Base-by-base conservation (phyloP, 2,888 invertebrate genomes). In the Prenolepis imparis region DNA sequence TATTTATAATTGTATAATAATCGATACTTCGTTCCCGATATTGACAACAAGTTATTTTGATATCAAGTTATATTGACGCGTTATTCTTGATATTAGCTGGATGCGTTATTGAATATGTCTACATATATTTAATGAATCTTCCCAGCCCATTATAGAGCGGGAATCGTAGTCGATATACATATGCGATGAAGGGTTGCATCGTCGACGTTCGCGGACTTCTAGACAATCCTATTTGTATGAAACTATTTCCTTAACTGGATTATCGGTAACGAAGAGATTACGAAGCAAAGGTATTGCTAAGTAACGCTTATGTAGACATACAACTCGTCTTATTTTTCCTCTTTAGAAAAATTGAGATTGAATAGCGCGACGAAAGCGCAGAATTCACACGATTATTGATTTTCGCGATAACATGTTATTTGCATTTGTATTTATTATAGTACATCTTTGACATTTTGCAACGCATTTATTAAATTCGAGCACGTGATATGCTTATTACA, bases 211-310 rank as follows among this genome's bases (percentile, higher is more conserved):
- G 32, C 57, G 70, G 70, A 70, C 44, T 68, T 68, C 75, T 28
- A 52, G 36, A 59, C 70, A 70, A 78, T 80, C 59, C 70, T 44
- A 61, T 80, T 80, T 70, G 78, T 61, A 61, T 12, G 36, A 44
- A 70, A 70, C 44, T 80, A 68, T 70, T 70, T 18, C n/a, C 44
- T 24, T 80, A 80, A 80, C 18, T 70, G 78, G 59, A 80, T 80
- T 70, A 70, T 44, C 24, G 44, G 44, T 21, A 57, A 41, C 68
- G 32, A 70, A 68, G 24, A 36, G 59, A 80, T 80, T 80, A 70
- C 70, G 59, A 59, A 32, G 39, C 57, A 32, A 67, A 59, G 44
- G 12, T 77, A 44, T 77, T 68, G 57, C 68, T 68, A 28, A 68
- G 67, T 15, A 57, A 67, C 67, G 28, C n/a, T 21, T 41, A 39